phyloP scores from a whole-genome alignment of 2,888 invertebrate genomes.

The Scrobipalpa costella region DNA sequence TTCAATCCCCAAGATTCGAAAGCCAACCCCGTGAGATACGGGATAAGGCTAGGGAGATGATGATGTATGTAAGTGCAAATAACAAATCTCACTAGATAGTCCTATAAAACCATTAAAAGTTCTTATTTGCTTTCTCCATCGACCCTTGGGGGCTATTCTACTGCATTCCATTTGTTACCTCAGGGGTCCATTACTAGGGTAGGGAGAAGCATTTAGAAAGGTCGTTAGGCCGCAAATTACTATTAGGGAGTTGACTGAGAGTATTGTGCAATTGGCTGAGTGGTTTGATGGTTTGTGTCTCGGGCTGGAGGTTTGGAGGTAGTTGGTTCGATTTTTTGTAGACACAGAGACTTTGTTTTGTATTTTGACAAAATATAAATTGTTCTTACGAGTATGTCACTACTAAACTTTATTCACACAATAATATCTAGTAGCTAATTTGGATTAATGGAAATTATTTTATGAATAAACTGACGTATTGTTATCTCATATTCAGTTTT shows the following conservation, averaged over 20 bases:
- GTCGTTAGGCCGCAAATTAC: conserved; percentile 20
- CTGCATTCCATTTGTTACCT: conserved; percentile 10
- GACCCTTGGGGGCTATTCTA: not conserved
- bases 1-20: no score
- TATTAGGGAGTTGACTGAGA: conserved; percentile 1
- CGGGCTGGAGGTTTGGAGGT: not conserved
- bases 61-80: no score
- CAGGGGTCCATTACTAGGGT: conserved; percentile 15
- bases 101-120: not conserved
- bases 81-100: not conserved
- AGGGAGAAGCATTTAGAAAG: not conserved
- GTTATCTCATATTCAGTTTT: no score
- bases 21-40: no score
- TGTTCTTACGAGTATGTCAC: no score
- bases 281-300: not conserved
- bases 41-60: no score
- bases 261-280: not conserved
- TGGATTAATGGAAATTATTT: no score
- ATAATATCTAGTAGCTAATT: no score
- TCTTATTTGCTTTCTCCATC: conserved; percentile 10
- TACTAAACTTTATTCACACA: no score
- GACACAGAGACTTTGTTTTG: no score
- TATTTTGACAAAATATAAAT: no score
- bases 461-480: no score
- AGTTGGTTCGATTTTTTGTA: not conserved